Evolutionary conservation across 2,797 vertebrate species (phyloP).

Genomic region (Cirrhinus mrigala): DNA sequence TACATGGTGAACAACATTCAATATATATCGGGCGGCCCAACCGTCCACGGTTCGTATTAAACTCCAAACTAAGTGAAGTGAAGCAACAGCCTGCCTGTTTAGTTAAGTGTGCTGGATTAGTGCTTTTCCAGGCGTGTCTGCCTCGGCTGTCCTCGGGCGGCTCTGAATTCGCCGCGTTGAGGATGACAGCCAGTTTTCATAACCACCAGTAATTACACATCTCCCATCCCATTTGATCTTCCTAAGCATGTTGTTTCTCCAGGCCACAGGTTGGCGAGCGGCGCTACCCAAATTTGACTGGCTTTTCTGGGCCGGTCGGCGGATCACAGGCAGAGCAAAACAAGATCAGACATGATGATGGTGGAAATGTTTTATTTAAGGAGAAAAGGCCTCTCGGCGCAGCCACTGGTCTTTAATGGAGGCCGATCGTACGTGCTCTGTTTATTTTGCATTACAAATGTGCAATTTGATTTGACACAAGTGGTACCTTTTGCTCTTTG

Average conservation of each 20-base stretch:
- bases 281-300: slow-evolving; percentile 45
- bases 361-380: slow-evolving; percentile 55
- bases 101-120: slow-evolving; percentile 17
- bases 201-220: slow-evolving; percentile 66
- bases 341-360: slow-evolving; percentile 57
- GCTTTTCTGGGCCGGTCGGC: slow-evolving; percentile 44
- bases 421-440: slow-evolving; percentile 25
- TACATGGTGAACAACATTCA: neutral
- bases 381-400: slow-evolving; percentile 16
- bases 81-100: neutral
- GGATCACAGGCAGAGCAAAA: slow-evolving; percentile 51
- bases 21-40: too few relatives aligned
- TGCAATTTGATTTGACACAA: slow-evolving; percentile 31
- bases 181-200: slow-evolving; percentile 64
- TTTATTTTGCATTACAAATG: slow-evolving; percentile 49
- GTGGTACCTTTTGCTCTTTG: slow-evolving; percentile 28
- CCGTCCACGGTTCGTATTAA: neutral
- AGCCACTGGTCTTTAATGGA: slow-evolving; percentile 47
- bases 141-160: slow-evolving; percentile 63
- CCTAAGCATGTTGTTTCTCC: slow-evolving; percentile 54
- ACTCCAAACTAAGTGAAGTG: neutral
- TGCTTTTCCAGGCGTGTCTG: slow-evolving; percentile 61
- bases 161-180: slow-evolving; percentile 60
- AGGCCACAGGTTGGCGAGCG: slow-evolving; percentile 54
- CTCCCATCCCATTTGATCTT: slow-evolving; percentile 67